Evolutionary conservation across 2,113 vertebrate species (phyloP).

Genomic region (Crotophaga sulcirostris): DNA sequence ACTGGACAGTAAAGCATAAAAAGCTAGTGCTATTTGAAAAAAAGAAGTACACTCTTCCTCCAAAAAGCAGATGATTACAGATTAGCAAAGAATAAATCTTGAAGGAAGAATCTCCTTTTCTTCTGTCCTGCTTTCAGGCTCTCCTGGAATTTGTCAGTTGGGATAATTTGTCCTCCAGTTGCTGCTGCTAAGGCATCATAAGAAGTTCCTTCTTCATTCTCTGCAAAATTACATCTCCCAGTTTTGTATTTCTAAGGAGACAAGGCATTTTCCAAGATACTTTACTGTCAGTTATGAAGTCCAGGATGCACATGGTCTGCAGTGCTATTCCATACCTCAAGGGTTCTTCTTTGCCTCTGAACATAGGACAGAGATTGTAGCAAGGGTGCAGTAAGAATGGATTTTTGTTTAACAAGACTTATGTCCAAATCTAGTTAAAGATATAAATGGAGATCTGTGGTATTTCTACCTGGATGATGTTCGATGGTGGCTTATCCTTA

Average conservation of each 20-base stretch:
- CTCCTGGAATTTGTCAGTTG: not conserved
- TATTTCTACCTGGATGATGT: not conserved
- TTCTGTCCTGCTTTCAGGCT: not conserved
- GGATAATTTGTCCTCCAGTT: not conserved
- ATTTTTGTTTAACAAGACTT: not conserved
- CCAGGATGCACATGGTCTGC: rapidly evolving
- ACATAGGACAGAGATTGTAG: not conserved
- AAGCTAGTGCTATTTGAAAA: not conserved
- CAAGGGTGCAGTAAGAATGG: not conserved
- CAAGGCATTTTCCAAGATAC: not conserved
- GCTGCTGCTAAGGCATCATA: not conserved
- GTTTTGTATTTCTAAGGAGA: not conserved
- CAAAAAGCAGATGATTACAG: not conserved
- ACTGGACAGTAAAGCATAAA: not conserved
- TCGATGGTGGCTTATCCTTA: rapidly evolving
- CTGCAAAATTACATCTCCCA: not conserved
- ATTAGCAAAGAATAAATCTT: not conserved
- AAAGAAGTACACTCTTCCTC: not conserved
- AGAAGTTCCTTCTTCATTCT: not conserved
- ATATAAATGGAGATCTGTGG: not conserved
- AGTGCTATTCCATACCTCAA: not conserved
- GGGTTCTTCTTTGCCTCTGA: not conserved
- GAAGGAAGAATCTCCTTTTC: not conserved
- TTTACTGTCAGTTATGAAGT: not conserved
- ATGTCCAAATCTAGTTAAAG: not conserved